Base-by-base conservation (phyloP, 2,888 invertebrate genomes). In the Diogma glabrata region DNA sequence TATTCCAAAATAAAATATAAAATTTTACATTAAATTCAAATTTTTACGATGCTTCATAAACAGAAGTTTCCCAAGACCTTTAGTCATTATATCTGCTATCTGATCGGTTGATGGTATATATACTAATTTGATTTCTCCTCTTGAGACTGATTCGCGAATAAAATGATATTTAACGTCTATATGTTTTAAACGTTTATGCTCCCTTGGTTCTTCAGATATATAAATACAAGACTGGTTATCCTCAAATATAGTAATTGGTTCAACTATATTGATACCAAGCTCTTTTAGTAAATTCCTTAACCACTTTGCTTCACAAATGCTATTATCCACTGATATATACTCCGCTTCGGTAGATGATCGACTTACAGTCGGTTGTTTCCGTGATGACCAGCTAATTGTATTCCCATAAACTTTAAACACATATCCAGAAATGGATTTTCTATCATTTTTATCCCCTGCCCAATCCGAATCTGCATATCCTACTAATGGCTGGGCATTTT, bases 361-460 rank as follows among this genome's bases (percentile, higher is more conserved):
- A n/a, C n/a, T 50, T 16, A 54, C 53, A 14, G 50, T 47, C 3
- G 51, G 16, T 50, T 56, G 53, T 46, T 55, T 56, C 38, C 51
- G 43, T 9, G 51, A 51, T 17, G 23, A 14, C 54, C 52, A 55
- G 12, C 47, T 48, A 10, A 54, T 51, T 17, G 49, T 40, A 36
- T 47, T 47, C 16, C 52, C 54, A 46, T 53, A 55, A 20, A 54
- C 52, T 46, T 54, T 52, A 47, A 52, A 55, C 24, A 55, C 26
- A 40, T 49, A 55, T 7, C 53, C 54, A 17, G 55, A 53, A 23
- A 52, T 19, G 16, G 54, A 56, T 45, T 51, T 57, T 9, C 53
- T 28, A 38, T 56, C 53, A 24, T 45, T 52, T 10, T 50, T 36
- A 38, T 56, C 36, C 7, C 36, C 36, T 36, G 16, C 36, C 36